Conservation (phyloP, 23 tunicate species). For the Aplidium turbinatum region DNA sequence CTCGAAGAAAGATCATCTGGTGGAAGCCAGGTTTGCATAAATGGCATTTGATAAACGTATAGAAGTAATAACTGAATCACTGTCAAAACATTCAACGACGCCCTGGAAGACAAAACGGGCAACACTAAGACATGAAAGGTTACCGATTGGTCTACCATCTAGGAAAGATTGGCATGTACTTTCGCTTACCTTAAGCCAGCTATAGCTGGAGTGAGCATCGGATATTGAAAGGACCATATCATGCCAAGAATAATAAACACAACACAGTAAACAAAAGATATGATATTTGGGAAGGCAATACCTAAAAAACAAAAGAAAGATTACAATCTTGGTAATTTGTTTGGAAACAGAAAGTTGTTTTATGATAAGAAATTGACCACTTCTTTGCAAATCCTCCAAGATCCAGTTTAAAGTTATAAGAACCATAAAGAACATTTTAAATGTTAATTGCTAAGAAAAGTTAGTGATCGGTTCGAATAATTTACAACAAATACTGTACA, state of each 20-base stretch:
- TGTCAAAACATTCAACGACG: slow-evolving; percentile 36
- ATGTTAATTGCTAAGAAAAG: no score
- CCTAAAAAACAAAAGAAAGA: no score
- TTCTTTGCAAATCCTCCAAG: no score
- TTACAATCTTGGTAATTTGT: no score
- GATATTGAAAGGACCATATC: slow-evolving; percentile 57
- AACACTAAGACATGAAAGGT: neutral
- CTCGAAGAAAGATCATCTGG: slow-evolving; percentile 49
- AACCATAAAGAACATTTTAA: no score
- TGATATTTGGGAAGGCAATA: slow-evolving; percentile 62
- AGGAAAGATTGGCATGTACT: no score
- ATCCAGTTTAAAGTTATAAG: no score
- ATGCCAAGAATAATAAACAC: slow-evolving; percentile 52
- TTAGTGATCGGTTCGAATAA: no score
- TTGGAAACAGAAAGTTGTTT: no score
- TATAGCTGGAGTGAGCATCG: slow-evolving; percentile 28
- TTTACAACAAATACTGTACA: no score
- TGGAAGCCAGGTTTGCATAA: slow-evolving; percentile 31
- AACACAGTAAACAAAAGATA: slow-evolving; percentile 58
- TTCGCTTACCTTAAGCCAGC: slow-evolving; percentile 33
- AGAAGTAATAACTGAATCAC: slow-evolving; percentile 56
- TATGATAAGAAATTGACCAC: no score
- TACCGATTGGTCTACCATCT: no score
- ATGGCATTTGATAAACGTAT: slow-evolving; percentile 68
- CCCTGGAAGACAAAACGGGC: slow-evolving; percentile 24